Evolutionary conservation across 2,797 vertebrate species (phyloP).

Genomic region (Triplophysa yarkandensis): DNA sequence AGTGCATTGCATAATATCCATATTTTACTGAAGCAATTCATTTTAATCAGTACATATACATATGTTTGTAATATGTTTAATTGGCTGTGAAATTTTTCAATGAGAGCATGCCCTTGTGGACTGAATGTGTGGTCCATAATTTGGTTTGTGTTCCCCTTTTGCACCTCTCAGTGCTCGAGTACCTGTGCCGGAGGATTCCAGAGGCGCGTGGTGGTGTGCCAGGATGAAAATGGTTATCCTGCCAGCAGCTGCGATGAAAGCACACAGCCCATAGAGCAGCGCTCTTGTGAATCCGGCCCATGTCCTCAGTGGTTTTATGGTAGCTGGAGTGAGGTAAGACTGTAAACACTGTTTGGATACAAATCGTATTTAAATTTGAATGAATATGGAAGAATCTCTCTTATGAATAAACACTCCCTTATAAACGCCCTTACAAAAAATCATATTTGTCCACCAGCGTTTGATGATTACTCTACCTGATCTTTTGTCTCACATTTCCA

Average conservation of each 20-base stretch:
- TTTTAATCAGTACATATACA: not conserved
- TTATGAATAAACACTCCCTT: too few species aligned
- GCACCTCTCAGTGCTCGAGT: constrained; percentile 88
- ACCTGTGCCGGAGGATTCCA: constrained; percentile 98
- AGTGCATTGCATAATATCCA: too few species aligned
- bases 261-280: constrained; percentile 87
- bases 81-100: constrained; percentile 20
- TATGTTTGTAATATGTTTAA: not conserved
- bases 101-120: not conserved
- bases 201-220: constrained; percentile 94
- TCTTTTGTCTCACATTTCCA: constrained; percentile 26
- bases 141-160: constrained; percentile 32
- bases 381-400: too few species aligned
- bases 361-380: not conserved
- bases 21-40: constrained; percentile 6
- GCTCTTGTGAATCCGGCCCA: constrained; percentile 91
- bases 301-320: constrained; percentile 96
- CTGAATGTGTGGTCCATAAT: constrained; percentile 26
- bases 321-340: constrained; percentile 95
- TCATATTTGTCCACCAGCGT: too few species aligned
- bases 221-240: constrained; percentile 93
- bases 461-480: not conserved
- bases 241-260: constrained; percentile 89
- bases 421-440: not conserved
- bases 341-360: not conserved